phyloP scores from a whole-genome alignment of 1,140 invertebrate genomes.

The Daktulosphaira vitifoliae region DNA sequence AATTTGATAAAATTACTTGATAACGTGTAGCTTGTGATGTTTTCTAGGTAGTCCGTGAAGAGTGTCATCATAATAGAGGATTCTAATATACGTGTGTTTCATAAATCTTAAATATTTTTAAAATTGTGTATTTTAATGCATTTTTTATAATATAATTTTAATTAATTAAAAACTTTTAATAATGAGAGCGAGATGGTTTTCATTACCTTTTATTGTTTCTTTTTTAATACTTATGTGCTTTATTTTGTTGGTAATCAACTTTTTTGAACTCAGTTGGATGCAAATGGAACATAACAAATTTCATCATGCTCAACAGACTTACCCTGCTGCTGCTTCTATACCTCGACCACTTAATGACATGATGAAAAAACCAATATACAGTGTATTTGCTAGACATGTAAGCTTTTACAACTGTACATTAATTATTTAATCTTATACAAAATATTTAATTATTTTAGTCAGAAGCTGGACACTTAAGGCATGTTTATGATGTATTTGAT shows the following conservation, averaged over 20 bases:
- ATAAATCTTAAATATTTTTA: too few species aligned
- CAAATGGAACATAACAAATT: conserved; percentile 35
- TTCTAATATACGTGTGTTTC: too few species aligned
- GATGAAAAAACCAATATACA: conserved; percentile 17
- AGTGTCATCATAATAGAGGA: too few species aligned
- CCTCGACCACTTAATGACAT: not conserved
- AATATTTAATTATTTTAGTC: conserved; percentile 45
- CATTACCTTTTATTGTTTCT: not conserved
- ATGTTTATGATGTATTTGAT: conserved; percentile 65
- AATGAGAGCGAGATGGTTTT: not conserved
- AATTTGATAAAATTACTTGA: too few species aligned
- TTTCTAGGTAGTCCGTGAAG: too few species aligned
- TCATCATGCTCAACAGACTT: conserved; percentile 34
- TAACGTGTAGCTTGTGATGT: too few species aligned
- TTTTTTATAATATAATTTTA: too few species aligned
- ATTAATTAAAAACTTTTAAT: too few species aligned
- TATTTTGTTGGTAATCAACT: conserved; percentile 34
- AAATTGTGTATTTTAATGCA: too few species aligned
- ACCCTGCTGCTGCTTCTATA: too few species aligned
- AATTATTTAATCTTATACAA: too few species aligned
- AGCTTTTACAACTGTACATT: conserved; percentile 22
- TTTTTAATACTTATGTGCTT: conserved; percentile 19
- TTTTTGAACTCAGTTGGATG: conserved; percentile 37
- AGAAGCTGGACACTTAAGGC: conserved; percentile 60
- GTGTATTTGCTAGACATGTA: conserved; percentile 34